Percentiles rank a stretch among this genome's conserved stretches.
Evolutionary conservation across 2,113 vertebrate genomes (phyloP).

Genomic region (Beaufortia kweichowensis): DNA sequence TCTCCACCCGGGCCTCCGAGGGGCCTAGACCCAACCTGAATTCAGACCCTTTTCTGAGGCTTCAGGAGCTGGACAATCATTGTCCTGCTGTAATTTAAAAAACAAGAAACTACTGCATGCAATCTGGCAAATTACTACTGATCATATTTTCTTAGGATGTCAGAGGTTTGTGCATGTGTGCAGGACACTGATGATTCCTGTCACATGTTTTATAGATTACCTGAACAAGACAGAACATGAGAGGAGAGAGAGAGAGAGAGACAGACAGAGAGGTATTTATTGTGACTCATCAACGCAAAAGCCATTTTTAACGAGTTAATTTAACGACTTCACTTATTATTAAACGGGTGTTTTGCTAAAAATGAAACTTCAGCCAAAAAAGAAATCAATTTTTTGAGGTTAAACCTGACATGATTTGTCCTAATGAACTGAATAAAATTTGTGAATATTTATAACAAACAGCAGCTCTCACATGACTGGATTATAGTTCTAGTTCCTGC

Average conservation of each 20-base stretch:
- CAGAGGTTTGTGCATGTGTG: conserved; percentile 1
- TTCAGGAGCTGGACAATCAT: conserved; percentile 21
- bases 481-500: too few species aligned
- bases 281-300: conserved; percentile 16
- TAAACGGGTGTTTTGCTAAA: too few species aligned
- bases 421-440: too few species aligned
- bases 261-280: conserved; percentile 1
- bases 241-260: conserved; percentile 7
- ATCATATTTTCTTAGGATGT: background rate
- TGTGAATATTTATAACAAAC: too few species aligned
- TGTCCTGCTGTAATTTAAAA: background rate
- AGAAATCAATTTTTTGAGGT: too few species aligned
- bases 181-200: too few species aligned
- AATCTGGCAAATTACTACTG: conserved; percentile 45
- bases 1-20: conserved; percentile 31
- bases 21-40: conserved; percentile 68
- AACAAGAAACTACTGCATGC: conserved; percentile 43
- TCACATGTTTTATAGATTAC: background rate
- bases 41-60: conserved; percentile 68
- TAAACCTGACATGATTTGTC: too few species aligned
- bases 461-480: too few species aligned
- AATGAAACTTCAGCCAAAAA: too few species aligned
- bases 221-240: conserved; percentile 8
- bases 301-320: too few species aligned
- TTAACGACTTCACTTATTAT: too few species aligned